These are phyloP conservation scores for Agrochola lychnidis DNA, from an alignment of 2,888 invertebrate genomes.

Conservation along the genomic window DNA sequence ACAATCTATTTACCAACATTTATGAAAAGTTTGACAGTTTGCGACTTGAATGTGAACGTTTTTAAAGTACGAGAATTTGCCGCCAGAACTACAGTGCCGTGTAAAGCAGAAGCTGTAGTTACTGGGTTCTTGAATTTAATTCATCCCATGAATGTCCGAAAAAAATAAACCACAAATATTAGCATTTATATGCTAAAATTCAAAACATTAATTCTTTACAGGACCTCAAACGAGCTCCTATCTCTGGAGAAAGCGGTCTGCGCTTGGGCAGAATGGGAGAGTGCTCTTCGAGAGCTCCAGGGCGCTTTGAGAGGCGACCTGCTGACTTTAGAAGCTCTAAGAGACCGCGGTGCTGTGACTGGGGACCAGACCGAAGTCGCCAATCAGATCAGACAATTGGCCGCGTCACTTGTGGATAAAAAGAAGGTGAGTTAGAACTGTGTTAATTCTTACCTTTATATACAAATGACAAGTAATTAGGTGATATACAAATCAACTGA, in stretches of 20 bases:
- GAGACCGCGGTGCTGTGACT: constrained; percentile 91
- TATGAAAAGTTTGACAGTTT: too few species aligned
- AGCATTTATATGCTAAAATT: constrained; percentile 7
- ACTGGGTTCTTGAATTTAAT: background rate
- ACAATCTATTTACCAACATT: too few species aligned
- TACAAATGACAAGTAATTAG: background rate
- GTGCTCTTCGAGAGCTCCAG: constrained; percentile 94
- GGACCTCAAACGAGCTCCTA: constrained; percentile 93
- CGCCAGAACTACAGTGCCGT: background rate
- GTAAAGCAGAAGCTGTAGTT: background rate
- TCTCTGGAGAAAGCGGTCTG: constrained; percentile 93
- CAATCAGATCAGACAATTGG: constrained; percentile 90
- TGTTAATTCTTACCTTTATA: background rate
- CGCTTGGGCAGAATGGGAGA: constrained; percentile 94
- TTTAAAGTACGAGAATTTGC: too few species aligned
- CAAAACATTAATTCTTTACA: constrained; percentile 76
- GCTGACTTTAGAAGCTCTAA: constrained; percentile 84
- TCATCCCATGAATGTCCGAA: background rate
- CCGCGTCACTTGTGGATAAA: constrained; percentile 90
- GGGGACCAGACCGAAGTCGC: constrained; percentile 90
- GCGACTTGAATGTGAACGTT: too few species aligned
- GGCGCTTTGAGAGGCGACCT: constrained; percentile 93
- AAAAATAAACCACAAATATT: background rate
- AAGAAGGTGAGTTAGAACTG: constrained; percentile 77
- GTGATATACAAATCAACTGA: background rate